Conservation (phyloP, 2,113 vertebrate species). For the Rhinolophus sinicus region DNA sequence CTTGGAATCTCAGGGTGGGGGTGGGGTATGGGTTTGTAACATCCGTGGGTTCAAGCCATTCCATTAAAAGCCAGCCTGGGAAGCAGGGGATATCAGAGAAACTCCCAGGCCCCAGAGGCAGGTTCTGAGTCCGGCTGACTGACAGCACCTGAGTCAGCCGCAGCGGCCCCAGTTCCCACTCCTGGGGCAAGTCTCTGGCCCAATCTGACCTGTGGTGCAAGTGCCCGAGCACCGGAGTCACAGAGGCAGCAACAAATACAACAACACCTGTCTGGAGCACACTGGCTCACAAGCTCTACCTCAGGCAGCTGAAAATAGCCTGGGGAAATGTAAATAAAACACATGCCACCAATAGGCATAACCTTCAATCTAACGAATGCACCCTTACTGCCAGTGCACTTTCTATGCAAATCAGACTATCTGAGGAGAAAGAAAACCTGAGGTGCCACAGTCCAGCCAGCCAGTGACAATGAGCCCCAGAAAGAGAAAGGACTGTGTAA, state of each 20-base stretch:
- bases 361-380: conserved; percentile 3
- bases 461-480: background rate
- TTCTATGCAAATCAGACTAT: conserved; percentile 49
- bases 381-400: conserved; percentile 34
- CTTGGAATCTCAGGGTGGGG: background rate
- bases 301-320: conserved; percentile 48
- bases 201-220: background rate
- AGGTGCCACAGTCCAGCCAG: background rate
- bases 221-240: background rate
- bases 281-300: conserved; percentile 5
- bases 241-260: background rate
- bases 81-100: background rate
- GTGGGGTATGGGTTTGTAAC: background rate
- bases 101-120: background rate
- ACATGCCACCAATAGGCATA: conserved; percentile 1
- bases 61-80: conserved; percentile 18
- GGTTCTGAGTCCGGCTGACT: conserved; percentile 2
- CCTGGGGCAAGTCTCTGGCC: background rate
- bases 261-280: conserved; percentile 16
- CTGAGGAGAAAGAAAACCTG: conserved; percentile 51
- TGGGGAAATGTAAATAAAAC: conserved; percentile 53
- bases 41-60: conserved; percentile 1
- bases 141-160: background rate
- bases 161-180: background rate
- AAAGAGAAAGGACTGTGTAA: conserved; percentile 6